Evolutionary conservation across 2,797 vertebrate species (phyloP), one percentile per base, ranked within the genome.

Genomic region (Schizopygopsis malacanthus): DNA sequence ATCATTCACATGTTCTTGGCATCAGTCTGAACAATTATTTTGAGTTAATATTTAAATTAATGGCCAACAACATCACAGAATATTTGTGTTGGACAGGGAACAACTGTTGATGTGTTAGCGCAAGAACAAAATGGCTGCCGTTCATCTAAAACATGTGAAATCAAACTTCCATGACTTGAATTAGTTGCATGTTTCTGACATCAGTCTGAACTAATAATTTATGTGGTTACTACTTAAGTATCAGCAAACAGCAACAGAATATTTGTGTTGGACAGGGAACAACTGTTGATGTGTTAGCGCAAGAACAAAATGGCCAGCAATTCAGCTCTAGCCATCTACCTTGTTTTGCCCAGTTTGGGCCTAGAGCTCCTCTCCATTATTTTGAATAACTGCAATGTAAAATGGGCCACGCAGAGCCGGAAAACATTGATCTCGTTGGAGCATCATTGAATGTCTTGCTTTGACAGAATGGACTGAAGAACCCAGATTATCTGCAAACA

Each of bases 101-200:
- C 93, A 94, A 92, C 92, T 95, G 93, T 92, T 94, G 88, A 90
- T 88, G 88, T 92, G 91, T 89, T 90, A 89, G 91, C 86, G 47
- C 5, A 87, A 37, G 86, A 90, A 93, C 92, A 93, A 93, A 94
- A 93, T 93, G 92, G 92, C 85, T 63, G 37, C 56, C 25, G 84
- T 89, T 92, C 91, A 89, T 75, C 61, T 65, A 33, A 65, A 33
- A 33, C 28, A 3, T 59, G 22, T 59, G 22, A 59, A n/a, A 65
- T 65, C 13, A 33, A 16, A 7, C 63, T 33, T 33, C 63, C 13
- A 8, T 65, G 7, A 33, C 28, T 65, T 33, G 4, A 65, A 45
- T 78, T 52, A 41, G 39, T 5, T 16, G 22, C 6, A 59, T 59
- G 76, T 59, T 59, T 59, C 4, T 59, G 33, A 7, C 37, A 22